These are phyloP conservation scores for Quadriops clusia DNA, from an alignment of 2,888 invertebrate species.

Conservation along the genomic window DNA sequence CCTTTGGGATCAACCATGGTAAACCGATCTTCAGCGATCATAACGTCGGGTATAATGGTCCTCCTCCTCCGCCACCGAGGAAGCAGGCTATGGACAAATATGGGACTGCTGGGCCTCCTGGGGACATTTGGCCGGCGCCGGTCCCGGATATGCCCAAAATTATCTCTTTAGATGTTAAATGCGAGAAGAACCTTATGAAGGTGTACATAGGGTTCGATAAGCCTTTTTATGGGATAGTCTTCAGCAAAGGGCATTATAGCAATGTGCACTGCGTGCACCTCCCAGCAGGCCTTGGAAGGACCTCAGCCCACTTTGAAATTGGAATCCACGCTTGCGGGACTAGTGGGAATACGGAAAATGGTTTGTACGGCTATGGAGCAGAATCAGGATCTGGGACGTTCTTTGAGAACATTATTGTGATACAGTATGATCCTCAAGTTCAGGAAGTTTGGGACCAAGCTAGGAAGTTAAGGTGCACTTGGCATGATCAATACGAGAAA, in stretches of 20 bases:
- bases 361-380: conserved; percentile 76
- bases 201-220: conserved; percentile 89
- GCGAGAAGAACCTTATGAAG: conserved; percentile 89
- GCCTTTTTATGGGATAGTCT: conserved; percentile 90
- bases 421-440: conserved; percentile 87
- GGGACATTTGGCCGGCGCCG: conserved; percentile 77
- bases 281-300: conserved; percentile 76
- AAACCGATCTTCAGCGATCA: conserved; percentile 33
- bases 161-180: conserved; percentile 82
- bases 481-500: conserved; percentile 93
- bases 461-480: conserved; percentile 80
- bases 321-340: conserved; percentile 87
- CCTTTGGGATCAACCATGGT: conserved; percentile 38
- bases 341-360: conserved; percentile 82
- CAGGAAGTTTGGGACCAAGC: conserved; percentile 91
- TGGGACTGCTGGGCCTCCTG: conserved; percentile 36
- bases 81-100: conserved; percentile 35
- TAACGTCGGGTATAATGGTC: conserved; percentile 60
- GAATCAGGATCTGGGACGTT: conserved; percentile 84
- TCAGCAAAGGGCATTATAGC: conserved; percentile 89
- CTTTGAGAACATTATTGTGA: conserved; percentile 87
- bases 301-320: conserved; percentile 81
- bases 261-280: conserved; percentile 86
- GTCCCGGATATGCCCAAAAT: conserved; percentile 89
- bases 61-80: conserved; percentile 45